These are phyloP conservation scores for Phalera bucephala DNA, from an alignment of 2,888 invertebrate genomes.

Conservation along the genomic window DNA sequence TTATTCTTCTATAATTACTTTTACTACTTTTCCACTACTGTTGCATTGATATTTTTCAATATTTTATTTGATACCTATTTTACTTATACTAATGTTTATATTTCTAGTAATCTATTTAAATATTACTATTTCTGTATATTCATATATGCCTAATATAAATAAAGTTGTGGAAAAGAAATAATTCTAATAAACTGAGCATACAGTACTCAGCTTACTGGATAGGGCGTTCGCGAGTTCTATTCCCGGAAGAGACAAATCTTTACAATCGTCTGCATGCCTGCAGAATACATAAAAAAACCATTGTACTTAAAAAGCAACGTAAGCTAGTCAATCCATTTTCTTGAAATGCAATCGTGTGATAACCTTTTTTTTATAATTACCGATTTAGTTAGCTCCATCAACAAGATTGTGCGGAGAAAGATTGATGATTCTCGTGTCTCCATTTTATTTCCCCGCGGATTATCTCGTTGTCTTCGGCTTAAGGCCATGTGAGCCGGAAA, in stretches of 20 bases:
- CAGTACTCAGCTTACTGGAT: too few species aligned
- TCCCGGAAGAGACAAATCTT: too few species aligned
- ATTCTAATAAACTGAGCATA: too few species aligned
- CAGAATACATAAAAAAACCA: too few species aligned
- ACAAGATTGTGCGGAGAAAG: constrained; percentile 53
- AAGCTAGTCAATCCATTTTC: not conserved
- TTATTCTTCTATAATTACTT: constrained; percentile 70
- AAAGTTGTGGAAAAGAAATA: too few species aligned
- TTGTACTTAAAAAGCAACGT: too few species aligned
- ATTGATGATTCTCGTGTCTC: constrained; percentile 75
- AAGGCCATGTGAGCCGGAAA: constrained; percentile 79
- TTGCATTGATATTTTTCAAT: too few species aligned
- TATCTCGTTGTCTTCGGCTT: constrained; percentile 80
- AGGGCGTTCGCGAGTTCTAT: too few species aligned
- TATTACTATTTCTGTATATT: not conserved
- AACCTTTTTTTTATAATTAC: constrained; percentile 32
- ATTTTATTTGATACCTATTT: too few species aligned
- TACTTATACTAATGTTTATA: too few species aligned
- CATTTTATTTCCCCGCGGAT: constrained; percentile 77
- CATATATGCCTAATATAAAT: too few species aligned
- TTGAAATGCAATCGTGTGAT: not conserved
- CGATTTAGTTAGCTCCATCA: constrained; percentile 44
- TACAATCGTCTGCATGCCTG: too few species aligned
- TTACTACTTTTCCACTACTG: constrained; percentile 52
- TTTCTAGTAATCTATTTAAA: not conserved